Evolutionary conservation across 2,888 invertebrate species (phyloP).

Genomic region (Furcula furcula): DNA sequence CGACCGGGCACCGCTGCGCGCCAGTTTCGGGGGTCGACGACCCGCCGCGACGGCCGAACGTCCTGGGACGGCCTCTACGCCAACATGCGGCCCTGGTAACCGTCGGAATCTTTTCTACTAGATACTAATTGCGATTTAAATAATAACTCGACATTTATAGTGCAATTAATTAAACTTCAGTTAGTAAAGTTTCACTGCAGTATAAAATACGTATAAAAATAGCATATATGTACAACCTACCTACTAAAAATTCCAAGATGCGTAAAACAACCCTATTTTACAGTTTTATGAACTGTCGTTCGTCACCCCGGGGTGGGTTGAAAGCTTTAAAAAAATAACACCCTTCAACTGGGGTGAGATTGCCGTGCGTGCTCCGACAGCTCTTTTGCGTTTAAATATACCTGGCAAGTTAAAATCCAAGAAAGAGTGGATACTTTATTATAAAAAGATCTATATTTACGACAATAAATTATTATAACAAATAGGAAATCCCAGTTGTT

Average conservation of each 20-base stretch:
- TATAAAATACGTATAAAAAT: too few species aligned
- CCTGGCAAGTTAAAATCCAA: too few species aligned
- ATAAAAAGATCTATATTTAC: too few species aligned
- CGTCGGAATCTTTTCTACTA: constrained; percentile 15
- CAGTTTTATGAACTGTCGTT: background rate
- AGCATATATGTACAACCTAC: too few species aligned
- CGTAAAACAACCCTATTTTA: background rate
- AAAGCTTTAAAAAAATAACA: background rate
- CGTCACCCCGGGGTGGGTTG: background rate
- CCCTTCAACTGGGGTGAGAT: background rate
- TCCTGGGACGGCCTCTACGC: constrained; percentile 65
- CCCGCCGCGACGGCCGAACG: constrained; percentile 57
- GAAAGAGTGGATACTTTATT: too few species aligned
- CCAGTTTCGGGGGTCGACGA: constrained; percentile 76
- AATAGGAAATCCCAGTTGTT: too few species aligned
- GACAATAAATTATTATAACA: too few species aligned
- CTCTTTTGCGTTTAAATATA: too few species aligned
- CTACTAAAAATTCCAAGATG: background rate
- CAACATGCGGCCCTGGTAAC: constrained; percentile 56
- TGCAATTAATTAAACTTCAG: too few species aligned
- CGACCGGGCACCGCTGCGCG: constrained; percentile 78
- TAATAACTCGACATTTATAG: too few species aligned
- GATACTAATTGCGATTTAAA: constrained; percentile 13
- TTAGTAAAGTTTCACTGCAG: too few species aligned
- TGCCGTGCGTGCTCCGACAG: background rate